Conservation (phyloP, 2,113 vertebrate species). For the Myanophis thanlyinensis region DNA sequence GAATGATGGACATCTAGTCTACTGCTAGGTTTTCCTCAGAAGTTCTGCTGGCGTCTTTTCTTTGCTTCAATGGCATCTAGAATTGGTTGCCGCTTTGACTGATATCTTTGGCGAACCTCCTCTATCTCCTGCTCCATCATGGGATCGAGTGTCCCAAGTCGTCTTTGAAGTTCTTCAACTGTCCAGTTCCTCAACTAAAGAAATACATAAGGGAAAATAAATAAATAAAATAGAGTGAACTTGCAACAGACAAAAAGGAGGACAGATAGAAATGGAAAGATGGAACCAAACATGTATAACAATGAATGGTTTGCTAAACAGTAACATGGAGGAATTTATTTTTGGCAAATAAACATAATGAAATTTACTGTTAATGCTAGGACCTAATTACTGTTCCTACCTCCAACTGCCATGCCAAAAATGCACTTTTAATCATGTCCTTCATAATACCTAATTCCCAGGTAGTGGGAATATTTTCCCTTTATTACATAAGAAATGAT, state of each 20-base stretch:
- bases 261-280: background rate
- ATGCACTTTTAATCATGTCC: background rate
- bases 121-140: slow-evolving; percentile 98
- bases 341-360: background rate
- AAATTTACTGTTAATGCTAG: background rate
- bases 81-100: slow-evolving; percentile 91
- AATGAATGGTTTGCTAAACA: background rate
- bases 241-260: background rate
- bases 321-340: background rate
- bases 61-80: slow-evolving; percentile 93
- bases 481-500: background rate
- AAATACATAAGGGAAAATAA: background rate
- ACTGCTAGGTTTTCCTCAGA: slow-evolving; percentile 66
- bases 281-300: background rate
- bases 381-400: background rate
- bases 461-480: background rate
- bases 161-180: slow-evolving; percentile 83
- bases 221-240: background rate
- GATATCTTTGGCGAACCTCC: slow-evolving; percentile 92
- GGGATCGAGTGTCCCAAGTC: slow-evolving; percentile 86
- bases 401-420: background rate
- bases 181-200: slow-evolving; percentile 85
- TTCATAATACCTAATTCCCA: background rate
- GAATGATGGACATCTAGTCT: slow-evolving; percentile 25
- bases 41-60: slow-evolving; percentile 88